Conservation (phyloP, 2,888 invertebrate species). For the Netelia virgata region DNA sequence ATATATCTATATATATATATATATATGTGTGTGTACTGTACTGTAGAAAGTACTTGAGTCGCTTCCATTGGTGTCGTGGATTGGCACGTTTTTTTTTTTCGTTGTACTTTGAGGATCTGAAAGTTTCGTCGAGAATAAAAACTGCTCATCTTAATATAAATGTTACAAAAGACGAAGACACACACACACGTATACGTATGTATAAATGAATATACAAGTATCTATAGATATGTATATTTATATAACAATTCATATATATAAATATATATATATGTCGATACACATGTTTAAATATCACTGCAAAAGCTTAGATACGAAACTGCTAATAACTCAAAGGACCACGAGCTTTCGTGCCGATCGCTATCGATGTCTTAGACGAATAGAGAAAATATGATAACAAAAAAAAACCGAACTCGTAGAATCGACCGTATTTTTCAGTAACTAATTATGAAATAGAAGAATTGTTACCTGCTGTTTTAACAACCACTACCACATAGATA, state of each 20-base stretch:
- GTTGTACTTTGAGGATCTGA: constrained; percentile 43
- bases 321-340: constrained; percentile 44
- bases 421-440: constrained; percentile 82
- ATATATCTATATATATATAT: constrained; percentile 16
- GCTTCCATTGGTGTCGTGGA: constrained; percentile 62
- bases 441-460: constrained; percentile 74
- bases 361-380: constrained; percentile 64
- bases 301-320: constrained; percentile 22
- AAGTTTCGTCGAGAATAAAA: constrained; percentile 3
- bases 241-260: neutral
- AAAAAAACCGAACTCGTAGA: constrained; percentile 72
- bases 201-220: neutral
- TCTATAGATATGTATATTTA: neutral
- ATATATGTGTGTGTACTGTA: constrained; percentile 25
- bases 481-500: constrained; percentile 69
- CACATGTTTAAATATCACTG: constrained; percentile 1
- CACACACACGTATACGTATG: constrained; percentile 3
- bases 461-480: constrained; percentile 81
- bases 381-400: constrained; percentile 9
- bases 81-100: constrained; percentile 35
- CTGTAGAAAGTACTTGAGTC: constrained; percentile 55
- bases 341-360: constrained; percentile 50
- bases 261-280: neutral
- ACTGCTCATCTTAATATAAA: constrained; percentile 20
- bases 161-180: neutral